A percentile compares a stretch with the other conserved stretches of the same genome.
Conservation (phyloP, 2,797 vertebrate genomes). For the Menidia menidia region DNA sequence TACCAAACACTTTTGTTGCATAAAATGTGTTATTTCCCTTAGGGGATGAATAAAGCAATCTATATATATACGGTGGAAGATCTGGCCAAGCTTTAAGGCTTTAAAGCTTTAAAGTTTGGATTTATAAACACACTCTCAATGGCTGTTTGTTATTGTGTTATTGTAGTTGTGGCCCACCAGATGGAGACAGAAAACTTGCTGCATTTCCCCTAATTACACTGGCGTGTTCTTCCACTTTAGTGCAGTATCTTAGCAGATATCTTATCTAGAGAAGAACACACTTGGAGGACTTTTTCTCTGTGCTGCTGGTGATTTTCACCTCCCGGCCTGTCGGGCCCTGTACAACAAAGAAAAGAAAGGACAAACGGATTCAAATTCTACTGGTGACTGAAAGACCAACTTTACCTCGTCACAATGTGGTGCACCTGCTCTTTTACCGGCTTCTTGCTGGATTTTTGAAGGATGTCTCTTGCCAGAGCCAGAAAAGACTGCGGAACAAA, state of each 20-base stretch:
- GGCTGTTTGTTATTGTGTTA: constrained; percentile 14
- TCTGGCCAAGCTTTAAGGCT: not conserved
- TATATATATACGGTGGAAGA: not conserved
- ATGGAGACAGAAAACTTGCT: constrained; percentile 57
- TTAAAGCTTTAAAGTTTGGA: constrained; percentile 1
- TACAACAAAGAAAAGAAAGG: not conserved
- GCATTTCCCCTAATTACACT: constrained; percentile 30
- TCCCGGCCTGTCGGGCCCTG: constrained; percentile 78
- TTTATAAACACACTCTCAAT: constrained; percentile 22
- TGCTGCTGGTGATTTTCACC: constrained; percentile 81
- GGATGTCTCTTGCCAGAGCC: constrained; percentile 89
- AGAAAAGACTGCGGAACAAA: constrained; percentile 84
- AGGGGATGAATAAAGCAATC: not conserved
- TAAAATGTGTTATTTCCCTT: constrained; percentile 1
- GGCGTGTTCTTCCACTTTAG: constrained; percentile 25
- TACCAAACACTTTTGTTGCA: not conserved
- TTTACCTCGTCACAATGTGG: not conserved
- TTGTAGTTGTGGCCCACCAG: constrained; percentile 48
- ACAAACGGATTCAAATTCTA: not conserved
- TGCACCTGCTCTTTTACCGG: constrained; percentile 53
- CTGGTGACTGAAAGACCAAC: not conserved
- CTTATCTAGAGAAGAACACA: constrained; percentile 79
- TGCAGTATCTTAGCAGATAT: not conserved
- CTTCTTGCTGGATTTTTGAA: constrained; percentile 86
- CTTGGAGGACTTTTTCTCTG: constrained; percentile 83